Base-by-base conservation (phyloP, 2,888 invertebrate genomes). In the Lottia scabra region DNA sequence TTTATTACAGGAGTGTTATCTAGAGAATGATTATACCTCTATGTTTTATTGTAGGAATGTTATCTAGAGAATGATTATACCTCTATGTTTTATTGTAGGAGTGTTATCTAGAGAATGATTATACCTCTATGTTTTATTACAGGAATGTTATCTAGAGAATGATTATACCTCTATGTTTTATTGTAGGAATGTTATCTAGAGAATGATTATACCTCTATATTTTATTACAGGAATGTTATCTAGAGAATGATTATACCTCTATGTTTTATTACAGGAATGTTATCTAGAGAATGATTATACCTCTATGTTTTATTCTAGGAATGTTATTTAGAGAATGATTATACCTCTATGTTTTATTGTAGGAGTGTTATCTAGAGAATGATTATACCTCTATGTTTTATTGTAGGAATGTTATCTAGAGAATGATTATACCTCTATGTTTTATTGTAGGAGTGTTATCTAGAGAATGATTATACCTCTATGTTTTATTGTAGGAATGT, bases 1-100 rank as follows among this genome's bases (percentile, higher is more conserved):
- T 95, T 89, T 94, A 96, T 89, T n/a, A n/a, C n/a, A n/a, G n/a
- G n/a, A n/a, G n/a, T n/a, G n/a, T n/a, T 93, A 94, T 76, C 90
- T 98, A 72, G 96, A 98, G 89, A 95, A 95, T 78, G 98, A 98
- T 89, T 95, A 95, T 0, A 95, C 96, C 0, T 94, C 94, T 80
- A 91, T 98, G 67, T 96, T 95, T 89, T 94, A 96, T 89, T n/a
- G n/a, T n/a, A n/a, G n/a, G n/a, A n/a, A n/a, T n/a, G n/a, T n/a
- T 93, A 94, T 76, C 90, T 98, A 72, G 96, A 98, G 89, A 95
- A 95, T 78, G 98, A 98, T 89, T 95, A 95, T 0, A 95, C 96
- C 0, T 94, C 94, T 80, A 91, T 98, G 67, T 96, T 95, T 89
- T 94, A 96, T 89, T n/a, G n/a, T n/a, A n/a, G n/a, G n/a, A n/a